Conservation (phyloP, 2,797 vertebrate species). For the Eulemur coronatus region DNA sequence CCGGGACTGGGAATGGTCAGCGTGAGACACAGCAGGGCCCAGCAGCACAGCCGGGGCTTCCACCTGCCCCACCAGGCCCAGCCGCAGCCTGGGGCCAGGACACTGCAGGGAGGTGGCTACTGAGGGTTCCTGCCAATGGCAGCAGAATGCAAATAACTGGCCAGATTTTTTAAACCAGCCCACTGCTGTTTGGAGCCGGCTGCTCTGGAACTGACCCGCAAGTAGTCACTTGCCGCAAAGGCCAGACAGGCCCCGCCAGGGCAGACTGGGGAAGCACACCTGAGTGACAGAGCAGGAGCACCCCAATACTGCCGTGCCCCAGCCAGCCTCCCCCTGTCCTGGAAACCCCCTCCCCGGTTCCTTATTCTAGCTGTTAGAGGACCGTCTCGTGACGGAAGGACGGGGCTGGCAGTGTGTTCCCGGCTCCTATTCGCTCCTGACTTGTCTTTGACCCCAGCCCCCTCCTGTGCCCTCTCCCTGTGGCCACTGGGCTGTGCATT, state of each 20-base stretch:
- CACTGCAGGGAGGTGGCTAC: not conserved
- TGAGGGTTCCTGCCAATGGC: not conserved
- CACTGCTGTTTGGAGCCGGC: not conserved
- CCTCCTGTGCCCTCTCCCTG: not conserved
- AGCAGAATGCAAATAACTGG: not conserved
- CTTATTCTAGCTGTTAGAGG: not conserved
- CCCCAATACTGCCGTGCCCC: not conserved
- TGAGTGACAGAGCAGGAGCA: not conserved
- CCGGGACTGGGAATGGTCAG: too few species aligned
- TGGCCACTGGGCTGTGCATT: not conserved
- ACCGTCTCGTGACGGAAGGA: not conserved
- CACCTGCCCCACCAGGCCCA: not conserved
- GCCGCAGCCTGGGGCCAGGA: too few species aligned
- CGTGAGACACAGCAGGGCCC: not conserved
- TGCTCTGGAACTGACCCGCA: too few species aligned
- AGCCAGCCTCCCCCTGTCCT: not conserved
- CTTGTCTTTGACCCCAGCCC: not conserved
- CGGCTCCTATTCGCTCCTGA: not conserved
- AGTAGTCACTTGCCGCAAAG: not conserved
- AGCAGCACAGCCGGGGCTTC: not conserved
- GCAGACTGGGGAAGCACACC: too few species aligned
- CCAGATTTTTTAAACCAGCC: not conserved
- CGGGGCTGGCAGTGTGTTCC: rapidly evolving
- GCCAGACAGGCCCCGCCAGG: not conserved
- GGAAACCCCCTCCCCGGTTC: not conserved